Percentiles rank a stretch among this genome's conserved stretches.
Evolutionary conservation across 2,797 vertebrate species (phyloP).

Genomic region (Scarus forsteni): DNA sequence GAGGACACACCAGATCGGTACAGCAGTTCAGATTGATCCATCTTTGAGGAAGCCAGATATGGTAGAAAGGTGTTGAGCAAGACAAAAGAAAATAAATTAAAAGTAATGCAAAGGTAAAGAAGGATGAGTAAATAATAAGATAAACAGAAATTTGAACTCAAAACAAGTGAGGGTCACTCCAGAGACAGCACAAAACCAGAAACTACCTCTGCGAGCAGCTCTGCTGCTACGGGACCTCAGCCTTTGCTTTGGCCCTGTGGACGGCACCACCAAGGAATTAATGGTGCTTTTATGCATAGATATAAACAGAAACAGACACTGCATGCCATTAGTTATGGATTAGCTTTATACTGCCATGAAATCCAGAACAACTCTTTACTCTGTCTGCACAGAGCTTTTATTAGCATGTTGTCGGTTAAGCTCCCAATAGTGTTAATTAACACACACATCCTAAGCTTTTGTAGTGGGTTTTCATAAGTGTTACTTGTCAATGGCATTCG

Average conservation of each 20-base stretch:
- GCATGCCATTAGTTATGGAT: not conserved
- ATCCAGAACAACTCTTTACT: no score
- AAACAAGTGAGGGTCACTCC: slow-evolving; percentile 62
- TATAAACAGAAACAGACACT: slow-evolving; percentile 18
- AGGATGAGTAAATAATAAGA: slow-evolving; percentile 8
- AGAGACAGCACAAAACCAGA: slow-evolving; percentile 73
- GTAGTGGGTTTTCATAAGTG: no score
- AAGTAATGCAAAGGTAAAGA: slow-evolving; percentile 14
- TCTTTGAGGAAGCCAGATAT: slow-evolving; percentile 61
- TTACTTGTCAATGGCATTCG: no score
- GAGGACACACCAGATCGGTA: slow-evolving; percentile 84
- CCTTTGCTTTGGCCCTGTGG: slow-evolving; percentile 77
- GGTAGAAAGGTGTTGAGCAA: slow-evolving; percentile 21
- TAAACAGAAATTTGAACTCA: slow-evolving; percentile 73
- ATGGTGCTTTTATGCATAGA: slow-evolving; percentile 20
- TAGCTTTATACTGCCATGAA: not conserved
- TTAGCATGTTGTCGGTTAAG: no score
- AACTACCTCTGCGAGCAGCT: slow-evolving; percentile 80
- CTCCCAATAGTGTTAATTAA: no score
- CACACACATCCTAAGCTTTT: no score
- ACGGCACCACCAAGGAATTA: slow-evolving; percentile 56
- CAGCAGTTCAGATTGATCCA: slow-evolving; percentile 85
- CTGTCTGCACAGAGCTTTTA: no score
- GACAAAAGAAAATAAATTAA: slow-evolving; percentile 22
- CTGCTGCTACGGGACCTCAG: slow-evolving; percentile 76